A percentile compares a stretch with the other conserved stretches of the same genome.
These are phyloP conservation scores for Rhabditoides inermis DNA, from an alignment of 2,888 invertebrate species.

Conservation along the genomic window DNA sequence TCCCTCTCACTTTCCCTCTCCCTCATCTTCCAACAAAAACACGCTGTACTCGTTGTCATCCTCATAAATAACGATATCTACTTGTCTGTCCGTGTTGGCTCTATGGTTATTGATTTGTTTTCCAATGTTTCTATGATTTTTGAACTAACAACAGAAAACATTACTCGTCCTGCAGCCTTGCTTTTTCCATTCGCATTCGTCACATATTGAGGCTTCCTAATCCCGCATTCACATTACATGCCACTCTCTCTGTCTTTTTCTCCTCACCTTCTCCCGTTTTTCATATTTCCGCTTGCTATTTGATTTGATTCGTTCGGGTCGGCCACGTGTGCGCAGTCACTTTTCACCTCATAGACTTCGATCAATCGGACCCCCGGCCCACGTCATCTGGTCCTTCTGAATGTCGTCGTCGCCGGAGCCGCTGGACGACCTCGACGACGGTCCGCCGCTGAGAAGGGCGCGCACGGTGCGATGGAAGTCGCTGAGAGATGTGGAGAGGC, in stretches of 20 bases:
- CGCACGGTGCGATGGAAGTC: constrained; percentile 23
- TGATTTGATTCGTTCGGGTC: not conserved
- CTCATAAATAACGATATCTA: no score
- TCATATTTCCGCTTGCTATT: not conserved
- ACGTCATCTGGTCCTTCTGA: not conserved
- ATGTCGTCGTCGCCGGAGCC: constrained; percentile 33
- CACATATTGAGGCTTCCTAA: not conserved
- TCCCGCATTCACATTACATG: not conserved
- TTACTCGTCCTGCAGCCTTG: no score
- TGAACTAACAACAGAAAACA: no score
- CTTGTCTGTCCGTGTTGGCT: no score
- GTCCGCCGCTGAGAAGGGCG: constrained; percentile 12
- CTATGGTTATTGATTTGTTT: no score
- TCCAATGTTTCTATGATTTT: no score
- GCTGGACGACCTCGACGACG: constrained; percentile 24
- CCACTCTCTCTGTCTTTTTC: not conserved
- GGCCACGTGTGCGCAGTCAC: no score
- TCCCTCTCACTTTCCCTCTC: not conserved
- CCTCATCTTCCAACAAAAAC: not conserved
- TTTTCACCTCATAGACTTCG: no score
- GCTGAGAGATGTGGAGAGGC: constrained; percentile 7
- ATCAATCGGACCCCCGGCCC: no score
- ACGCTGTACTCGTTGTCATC: not conserved
- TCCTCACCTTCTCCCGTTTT: not conserved
- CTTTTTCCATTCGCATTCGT: not conserved